Conservation (phyloP, 1,140 invertebrate genomes). For the Zaprionus vittiger region DNA sequence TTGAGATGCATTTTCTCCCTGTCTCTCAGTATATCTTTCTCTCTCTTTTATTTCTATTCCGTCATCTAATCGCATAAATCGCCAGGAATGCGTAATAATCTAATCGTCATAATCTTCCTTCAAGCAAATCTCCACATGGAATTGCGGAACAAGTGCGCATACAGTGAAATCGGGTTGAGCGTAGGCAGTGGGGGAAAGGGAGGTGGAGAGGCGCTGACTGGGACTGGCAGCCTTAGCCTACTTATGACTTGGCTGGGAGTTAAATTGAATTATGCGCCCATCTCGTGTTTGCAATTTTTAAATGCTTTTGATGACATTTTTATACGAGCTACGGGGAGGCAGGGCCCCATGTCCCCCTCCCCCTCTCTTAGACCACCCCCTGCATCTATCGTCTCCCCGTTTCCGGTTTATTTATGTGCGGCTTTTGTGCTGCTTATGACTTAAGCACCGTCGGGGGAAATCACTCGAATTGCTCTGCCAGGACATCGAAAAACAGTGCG, state of each 20-base stretch:
- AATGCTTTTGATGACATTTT: conserved; percentile 79
- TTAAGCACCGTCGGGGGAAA: conserved; percentile 68
- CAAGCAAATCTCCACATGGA: conserved; percentile 63
- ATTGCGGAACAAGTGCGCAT: conserved; percentile 18
- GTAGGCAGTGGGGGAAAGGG: not conserved
- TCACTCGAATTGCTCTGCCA: conserved; percentile 41
- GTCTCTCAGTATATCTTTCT: not conserved
- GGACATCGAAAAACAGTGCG: conserved; percentile 1
- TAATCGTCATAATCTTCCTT: conserved; percentile 74
- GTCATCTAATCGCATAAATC: conserved; percentile 72
- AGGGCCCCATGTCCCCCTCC: not conserved
- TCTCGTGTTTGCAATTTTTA: conserved; percentile 73
- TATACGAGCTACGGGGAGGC: conserved; percentile 32
- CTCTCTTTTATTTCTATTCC: conserved; percentile 49
- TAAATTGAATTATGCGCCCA: conserved; percentile 69
- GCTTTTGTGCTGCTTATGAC: conserved; percentile 42
- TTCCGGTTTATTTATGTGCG: conserved; percentile 55
- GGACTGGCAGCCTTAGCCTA: conserved; percentile 39
- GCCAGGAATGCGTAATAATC: conserved; percentile 80
- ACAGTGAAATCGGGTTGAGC: not conserved
- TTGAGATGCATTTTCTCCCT: conserved; percentile 30
- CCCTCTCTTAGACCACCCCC: not conserved
- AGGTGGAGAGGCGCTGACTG: not conserved
- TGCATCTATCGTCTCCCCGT: conserved; percentile 1
- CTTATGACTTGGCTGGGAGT: conserved; percentile 49